Conservation (phyloP, 1,140 invertebrate species). For the Leucophenga varia region DNA sequence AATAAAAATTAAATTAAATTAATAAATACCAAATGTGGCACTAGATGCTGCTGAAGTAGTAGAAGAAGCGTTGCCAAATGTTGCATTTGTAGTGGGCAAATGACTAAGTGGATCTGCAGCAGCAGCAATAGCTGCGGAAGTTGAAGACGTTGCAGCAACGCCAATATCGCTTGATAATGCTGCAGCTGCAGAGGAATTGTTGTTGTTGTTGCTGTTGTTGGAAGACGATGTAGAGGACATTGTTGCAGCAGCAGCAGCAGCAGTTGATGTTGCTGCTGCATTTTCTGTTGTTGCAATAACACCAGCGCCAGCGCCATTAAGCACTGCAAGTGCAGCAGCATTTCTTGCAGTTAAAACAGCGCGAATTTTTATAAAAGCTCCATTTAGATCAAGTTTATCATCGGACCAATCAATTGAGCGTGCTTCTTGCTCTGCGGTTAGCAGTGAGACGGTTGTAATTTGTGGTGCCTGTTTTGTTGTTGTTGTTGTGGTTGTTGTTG, state of each 20-base stretch:
- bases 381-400: conserved; percentile 43
- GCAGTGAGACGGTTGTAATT: conserved; percentile 7
- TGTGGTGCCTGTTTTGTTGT: neutral
- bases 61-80: conserved; percentile 33
- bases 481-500: too few relatives aligned
- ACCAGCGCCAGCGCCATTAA: conserved; percentile 9
- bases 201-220: neutral
- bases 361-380: conserved; percentile 47
- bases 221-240: neutral
- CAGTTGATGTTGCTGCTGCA: conserved; percentile 1
- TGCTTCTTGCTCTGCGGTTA: conserved; percentile 48
- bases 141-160: conserved; percentile 16
- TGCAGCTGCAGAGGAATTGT: conserved; percentile 3
- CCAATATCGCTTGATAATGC: conserved; percentile 4
- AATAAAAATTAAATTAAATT: conserved; percentile 7
- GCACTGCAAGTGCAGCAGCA: conserved; percentile 33
- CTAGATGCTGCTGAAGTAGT: too few relatives aligned
- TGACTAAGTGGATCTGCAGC: conserved; percentile 44
- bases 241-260: neutral
- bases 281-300: too few relatives aligned
- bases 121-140: conserved; percentile 13
- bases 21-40: conserved; percentile 23
- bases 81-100: conserved; percentile 53
- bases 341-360: conserved; percentile 45
- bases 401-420: conserved; percentile 48